Percentiles rank a stretch among this genome's conserved stretches.
These are phyloP conservation scores for Poeciliopsis turrubarensis DNA, from an alignment of 2,113 vertebrate species.

Conservation along the genomic window DNA sequence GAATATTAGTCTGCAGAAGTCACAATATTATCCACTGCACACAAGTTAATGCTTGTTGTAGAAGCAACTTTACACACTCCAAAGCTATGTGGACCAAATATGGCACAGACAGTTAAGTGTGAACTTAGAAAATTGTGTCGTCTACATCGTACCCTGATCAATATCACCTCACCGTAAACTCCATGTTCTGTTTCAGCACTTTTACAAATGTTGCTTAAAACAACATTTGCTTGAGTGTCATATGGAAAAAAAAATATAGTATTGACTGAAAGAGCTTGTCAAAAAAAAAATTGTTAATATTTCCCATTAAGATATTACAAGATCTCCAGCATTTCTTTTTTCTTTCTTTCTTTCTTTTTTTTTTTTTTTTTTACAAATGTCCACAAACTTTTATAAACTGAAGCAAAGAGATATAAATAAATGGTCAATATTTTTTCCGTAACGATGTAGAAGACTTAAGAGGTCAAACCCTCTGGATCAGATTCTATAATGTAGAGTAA, in stretches of 20 bases:
- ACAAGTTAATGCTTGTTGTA: too few species aligned
- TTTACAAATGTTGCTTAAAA: too few species aligned
- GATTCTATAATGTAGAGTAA: not conserved
- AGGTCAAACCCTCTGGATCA: not conserved
- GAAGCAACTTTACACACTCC: not conserved
- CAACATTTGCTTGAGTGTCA: not conserved
- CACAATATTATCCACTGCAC: too few species aligned
- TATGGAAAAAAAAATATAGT: too few species aligned
- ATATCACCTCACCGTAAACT: not conserved
- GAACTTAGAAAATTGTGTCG: not conserved
- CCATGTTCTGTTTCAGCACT: too few species aligned
- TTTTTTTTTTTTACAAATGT: not conserved
- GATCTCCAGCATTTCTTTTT: not conserved
- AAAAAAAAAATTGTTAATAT: not conserved
- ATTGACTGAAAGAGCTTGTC: not conserved
- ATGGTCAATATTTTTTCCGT: not conserved
- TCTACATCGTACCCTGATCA: not conserved
- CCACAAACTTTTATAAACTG: not conserved
- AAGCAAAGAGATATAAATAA: not conserved
- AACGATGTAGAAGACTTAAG: not conserved
- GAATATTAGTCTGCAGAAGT: too few species aligned
- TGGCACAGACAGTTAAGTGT: not conserved
- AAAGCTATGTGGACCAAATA: not conserved
- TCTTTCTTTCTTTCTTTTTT: not conserved
- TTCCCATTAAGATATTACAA: not conserved